These are phyloP conservation scores for Caenorhabditis japonica DNA, from an alignment of 2,888 invertebrate species.

Conservation along the genomic window DNA sequence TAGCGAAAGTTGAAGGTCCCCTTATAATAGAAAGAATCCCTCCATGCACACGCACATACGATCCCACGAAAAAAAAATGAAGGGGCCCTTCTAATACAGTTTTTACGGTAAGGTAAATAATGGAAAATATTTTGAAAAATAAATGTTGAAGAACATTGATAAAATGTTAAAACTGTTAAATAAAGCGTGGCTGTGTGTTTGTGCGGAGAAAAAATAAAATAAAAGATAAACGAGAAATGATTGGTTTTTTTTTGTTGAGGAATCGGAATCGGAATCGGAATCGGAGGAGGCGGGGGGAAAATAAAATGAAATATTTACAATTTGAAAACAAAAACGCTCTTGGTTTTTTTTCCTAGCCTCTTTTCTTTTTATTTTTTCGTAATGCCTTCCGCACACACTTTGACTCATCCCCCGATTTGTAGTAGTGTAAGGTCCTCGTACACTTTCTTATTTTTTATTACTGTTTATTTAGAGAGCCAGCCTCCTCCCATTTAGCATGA, in stretches of 20 bases:
- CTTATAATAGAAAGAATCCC: no score
- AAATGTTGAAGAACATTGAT: slow-evolving; percentile 13
- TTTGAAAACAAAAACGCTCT: no score
- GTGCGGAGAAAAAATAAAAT: not conserved
- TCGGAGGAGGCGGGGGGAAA: slow-evolving; percentile 2
- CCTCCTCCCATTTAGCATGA: no score
- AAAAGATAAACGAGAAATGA: slow-evolving; percentile 28
- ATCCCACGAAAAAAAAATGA: slow-evolving; percentile 16
- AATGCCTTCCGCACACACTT: slow-evolving; percentile 24
- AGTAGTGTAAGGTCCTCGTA: slow-evolving; percentile 4
- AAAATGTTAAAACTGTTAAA: slow-evolving; percentile 13
- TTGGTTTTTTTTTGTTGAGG: no score
- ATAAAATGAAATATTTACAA: slow-evolving; percentile 15
- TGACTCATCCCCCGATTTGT: slow-evolving; percentile 15
- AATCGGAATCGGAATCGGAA: no score
- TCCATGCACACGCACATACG: no score
- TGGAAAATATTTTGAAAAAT: slow-evolving; percentile 2
- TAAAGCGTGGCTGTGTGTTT: not conserved
- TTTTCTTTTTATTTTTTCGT: slow-evolving; percentile 12
- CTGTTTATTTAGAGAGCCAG: slow-evolving; percentile 2
- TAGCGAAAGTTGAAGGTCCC: no score
- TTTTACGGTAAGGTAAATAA: no score
- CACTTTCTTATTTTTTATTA: no score
- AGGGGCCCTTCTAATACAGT: no score
- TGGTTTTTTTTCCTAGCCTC: no score